Conservation (phyloP, 2,113 vertebrate genomes). For the Vidua chalybeata region DNA sequence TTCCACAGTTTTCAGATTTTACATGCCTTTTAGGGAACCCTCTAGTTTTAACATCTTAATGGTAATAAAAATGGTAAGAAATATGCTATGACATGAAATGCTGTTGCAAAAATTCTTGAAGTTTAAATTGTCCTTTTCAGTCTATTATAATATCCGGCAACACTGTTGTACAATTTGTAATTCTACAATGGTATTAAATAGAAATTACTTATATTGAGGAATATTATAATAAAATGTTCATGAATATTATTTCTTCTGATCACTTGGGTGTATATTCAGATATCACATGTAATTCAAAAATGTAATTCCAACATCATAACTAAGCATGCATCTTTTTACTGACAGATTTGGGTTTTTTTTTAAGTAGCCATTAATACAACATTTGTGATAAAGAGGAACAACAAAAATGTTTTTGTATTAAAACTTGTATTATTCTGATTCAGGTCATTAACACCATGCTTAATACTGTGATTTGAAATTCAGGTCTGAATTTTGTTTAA, state of each 20-base stretch:
- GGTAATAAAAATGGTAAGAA: background rate
- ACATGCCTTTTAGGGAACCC: background rate
- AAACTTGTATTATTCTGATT: background rate
- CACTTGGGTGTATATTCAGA: background rate
- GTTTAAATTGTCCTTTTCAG: slow-evolving; percentile 6
- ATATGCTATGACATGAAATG: background rate
- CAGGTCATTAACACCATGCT: background rate
- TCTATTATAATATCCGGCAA: background rate
- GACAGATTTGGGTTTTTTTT: background rate
- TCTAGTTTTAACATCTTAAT: background rate
- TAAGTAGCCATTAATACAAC: background rate
- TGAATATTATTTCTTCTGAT: background rate
- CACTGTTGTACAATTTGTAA: background rate
- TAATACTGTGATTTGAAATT: background rate
- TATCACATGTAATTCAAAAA: background rate
- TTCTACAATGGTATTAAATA: background rate
- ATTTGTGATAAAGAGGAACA: background rate
- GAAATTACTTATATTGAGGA: slow-evolving; percentile 1
- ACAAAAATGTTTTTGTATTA: background rate
- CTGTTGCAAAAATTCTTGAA: background rate
- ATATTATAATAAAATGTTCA: background rate
- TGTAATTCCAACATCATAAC: background rate
- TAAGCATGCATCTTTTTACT: background rate
- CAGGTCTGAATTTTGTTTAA: background rate
- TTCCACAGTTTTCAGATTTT: background rate